These are phyloP conservation scores for Margarornis squamiger DNA, from an alignment of 2,797 vertebrate species.

Conservation along the genomic window DNA sequence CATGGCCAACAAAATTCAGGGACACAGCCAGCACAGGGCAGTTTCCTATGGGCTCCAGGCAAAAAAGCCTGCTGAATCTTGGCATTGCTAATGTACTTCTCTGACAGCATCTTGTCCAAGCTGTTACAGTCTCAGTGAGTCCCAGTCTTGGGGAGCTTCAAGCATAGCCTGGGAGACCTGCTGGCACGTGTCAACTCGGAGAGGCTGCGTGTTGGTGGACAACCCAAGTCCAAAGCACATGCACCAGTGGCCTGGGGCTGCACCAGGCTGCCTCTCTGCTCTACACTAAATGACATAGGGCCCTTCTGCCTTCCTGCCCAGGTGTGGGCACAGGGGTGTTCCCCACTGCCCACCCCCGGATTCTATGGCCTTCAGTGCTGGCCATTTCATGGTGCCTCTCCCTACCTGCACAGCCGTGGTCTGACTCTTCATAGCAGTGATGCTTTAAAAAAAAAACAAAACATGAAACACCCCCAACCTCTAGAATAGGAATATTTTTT, in stretches of 20 bases:
- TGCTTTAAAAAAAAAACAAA: neutral
- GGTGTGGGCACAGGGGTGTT: neutral
- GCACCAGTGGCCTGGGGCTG: accelerated
- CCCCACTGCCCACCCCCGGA: neutral
- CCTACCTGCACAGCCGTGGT: accelerated
- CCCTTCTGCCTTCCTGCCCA: neutral
- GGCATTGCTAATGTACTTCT: neutral
- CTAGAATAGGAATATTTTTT: neutral
- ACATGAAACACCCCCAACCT: neutral
- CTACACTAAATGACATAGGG: accelerated
- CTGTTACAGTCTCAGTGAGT: accelerated
- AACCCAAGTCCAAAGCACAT: accelerated
- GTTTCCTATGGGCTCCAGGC: neutral
- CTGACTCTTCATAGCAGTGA: neutral
- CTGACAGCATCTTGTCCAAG: neutral
- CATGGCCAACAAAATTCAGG: neutral
- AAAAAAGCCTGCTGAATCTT: neutral
- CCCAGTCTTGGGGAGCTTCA: neutral
- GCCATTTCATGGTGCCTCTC: neutral
- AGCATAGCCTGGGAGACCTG: neutral
- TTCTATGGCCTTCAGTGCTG: neutral
- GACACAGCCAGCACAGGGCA: neutral
- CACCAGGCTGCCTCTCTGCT: neutral
- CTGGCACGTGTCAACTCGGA: neutral
- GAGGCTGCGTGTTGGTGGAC: accelerated